phyloP scores from a whole-genome alignment of 2,113 vertebrate genomes.

The Gopherus evgoodei region DNA sequence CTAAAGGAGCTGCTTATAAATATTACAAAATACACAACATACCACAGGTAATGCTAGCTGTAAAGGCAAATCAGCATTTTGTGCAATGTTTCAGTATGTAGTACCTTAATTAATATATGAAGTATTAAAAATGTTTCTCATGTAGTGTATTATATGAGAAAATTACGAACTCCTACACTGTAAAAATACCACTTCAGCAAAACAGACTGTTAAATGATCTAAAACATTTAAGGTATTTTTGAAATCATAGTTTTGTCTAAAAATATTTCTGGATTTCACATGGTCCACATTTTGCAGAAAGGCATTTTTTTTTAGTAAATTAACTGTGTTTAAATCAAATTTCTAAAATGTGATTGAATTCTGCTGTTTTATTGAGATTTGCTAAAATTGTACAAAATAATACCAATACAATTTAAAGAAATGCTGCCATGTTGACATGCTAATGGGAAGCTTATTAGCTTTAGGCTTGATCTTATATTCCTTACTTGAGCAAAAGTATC shows the following conservation, averaged over 20 bases:
- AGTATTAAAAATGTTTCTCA: background rate
- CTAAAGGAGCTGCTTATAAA: background rate
- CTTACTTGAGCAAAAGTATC: background rate
- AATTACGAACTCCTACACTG: background rate
- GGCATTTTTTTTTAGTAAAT: background rate
- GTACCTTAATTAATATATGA: background rate
- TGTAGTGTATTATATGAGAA: background rate
- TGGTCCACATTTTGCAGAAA: background rate
- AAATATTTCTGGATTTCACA: background rate
- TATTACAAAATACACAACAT: background rate
- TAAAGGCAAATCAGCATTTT: constrained; percentile 1
- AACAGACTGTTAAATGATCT: background rate
- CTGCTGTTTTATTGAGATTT: background rate
- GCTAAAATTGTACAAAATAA: background rate
- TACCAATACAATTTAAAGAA: background rate
- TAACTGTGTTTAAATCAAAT: background rate
- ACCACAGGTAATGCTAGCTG: background rate
- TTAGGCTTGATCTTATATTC: background rate
- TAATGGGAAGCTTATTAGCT: background rate
- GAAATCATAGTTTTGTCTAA: background rate
- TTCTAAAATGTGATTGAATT: background rate
- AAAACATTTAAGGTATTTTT: background rate
- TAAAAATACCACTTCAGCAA: background rate
- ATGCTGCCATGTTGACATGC: background rate
- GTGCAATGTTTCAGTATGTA: background rate